Evolutionary conservation across 2,797 vertebrate species (phyloP).

Genomic region (Poeciliopsis turneri): DNA sequence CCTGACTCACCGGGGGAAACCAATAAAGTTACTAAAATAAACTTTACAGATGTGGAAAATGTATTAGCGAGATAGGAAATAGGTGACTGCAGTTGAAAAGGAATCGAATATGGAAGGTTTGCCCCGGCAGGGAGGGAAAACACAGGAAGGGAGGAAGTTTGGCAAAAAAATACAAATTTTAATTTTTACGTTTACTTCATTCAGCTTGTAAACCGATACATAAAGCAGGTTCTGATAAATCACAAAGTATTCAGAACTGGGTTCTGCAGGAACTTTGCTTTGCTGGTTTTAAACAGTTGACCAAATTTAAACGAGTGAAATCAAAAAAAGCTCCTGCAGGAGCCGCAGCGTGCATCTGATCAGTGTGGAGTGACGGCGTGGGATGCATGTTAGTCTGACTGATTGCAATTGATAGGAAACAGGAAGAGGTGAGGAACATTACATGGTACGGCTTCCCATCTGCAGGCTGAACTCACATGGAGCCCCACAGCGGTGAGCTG

Average conservation of each 20-base stretch:
- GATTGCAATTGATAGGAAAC: slow-evolving; percentile 59
- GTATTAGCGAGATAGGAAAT: slow-evolving; percentile 70
- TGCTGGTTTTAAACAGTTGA: slow-evolving; percentile 5
- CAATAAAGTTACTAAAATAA: slow-evolving; percentile 76
- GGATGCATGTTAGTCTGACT: slow-evolving; percentile 50
- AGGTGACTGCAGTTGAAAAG: slow-evolving; percentile 69
- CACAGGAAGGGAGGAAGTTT: background rate
- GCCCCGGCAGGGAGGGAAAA: background rate
- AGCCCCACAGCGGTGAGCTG: slow-evolving; percentile 26
- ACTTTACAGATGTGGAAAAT: slow-evolving; percentile 75
- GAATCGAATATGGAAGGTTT: slow-evolving; percentile 49
- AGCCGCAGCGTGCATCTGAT: slow-evolving; percentile 2
- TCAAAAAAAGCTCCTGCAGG: slow-evolving; percentile 10
- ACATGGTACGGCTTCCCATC: slow-evolving; percentile 51
- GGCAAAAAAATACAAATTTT: slow-evolving; percentile 17
- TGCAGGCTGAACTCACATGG: slow-evolving; percentile 60
- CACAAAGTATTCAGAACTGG: slow-evolving; percentile 28
- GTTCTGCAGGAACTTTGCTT: slow-evolving; percentile 3
- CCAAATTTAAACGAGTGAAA: too few species aligned
- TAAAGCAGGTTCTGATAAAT: slow-evolving; percentile 47
- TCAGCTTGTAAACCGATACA: slow-evolving; percentile 52
- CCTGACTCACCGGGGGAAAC: slow-evolving; percentile 70
- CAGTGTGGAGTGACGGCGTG: slow-evolving; percentile 17
- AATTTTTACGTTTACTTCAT: slow-evolving; percentile 56
- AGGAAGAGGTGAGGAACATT: slow-evolving; percentile 46